Conservation (phyloP, 2,113 vertebrate genomes). For the Anser brachyrhynchus region DNA sequence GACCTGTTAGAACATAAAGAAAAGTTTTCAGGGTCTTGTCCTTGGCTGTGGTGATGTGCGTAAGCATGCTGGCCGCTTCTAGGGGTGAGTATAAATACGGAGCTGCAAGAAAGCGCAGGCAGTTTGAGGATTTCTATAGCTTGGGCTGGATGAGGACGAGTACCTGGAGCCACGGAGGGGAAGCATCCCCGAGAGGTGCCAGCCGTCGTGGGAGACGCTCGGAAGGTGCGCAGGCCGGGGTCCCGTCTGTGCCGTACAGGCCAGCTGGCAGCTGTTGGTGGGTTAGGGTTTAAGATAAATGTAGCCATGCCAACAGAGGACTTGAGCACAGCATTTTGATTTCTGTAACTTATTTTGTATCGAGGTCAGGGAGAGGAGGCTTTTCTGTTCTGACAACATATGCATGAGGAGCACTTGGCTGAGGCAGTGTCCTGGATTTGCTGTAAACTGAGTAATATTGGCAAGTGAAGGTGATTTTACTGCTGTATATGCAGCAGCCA, state of each 20-base stretch:
- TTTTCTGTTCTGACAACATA: background rate
- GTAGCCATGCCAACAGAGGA: background rate
- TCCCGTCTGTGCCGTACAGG: background rate
- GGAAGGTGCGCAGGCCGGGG: background rate
- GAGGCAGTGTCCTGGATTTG: background rate
- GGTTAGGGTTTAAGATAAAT: background rate
- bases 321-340: background rate
- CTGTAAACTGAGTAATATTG: slow-evolving; percentile 8
- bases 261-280: background rate
- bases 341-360: background rate
- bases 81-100: too few species aligned
- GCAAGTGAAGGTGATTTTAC: background rate
- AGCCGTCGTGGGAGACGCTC: background rate
- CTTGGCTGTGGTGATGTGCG: background rate
- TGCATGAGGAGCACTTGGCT: slow-evolving; percentile 11
- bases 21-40: background rate
- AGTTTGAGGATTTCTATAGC: background rate
- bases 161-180: fast-evolving
- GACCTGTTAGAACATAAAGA: background rate
- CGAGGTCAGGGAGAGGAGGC: background rate
- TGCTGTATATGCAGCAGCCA: slow-evolving; percentile 2
- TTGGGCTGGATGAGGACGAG: background rate
- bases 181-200: background rate
- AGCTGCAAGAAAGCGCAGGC: background rate
- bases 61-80: background rate